A percentile compares a stretch with the other conserved stretches of the same genome.
These are phyloP conservation scores for Syrista parreyssii DNA, from an alignment of 2,888 invertebrate species.

Conservation along the genomic window DNA sequence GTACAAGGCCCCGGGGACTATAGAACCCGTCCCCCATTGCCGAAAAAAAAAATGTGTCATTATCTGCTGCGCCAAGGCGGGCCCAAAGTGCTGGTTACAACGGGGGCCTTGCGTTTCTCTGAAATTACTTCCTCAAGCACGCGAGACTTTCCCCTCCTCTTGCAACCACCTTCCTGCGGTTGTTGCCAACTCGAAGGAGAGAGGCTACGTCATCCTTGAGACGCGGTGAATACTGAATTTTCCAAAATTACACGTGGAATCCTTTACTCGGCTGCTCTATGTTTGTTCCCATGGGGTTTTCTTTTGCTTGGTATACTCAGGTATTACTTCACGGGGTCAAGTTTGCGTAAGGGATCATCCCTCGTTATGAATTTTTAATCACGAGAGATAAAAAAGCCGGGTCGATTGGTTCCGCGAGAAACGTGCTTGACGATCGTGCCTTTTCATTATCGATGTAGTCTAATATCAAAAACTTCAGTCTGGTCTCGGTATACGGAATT, in stretches of 20 bases:
- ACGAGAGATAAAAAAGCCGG: neutral
- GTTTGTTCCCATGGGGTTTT: neutral
- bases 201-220: neutral
- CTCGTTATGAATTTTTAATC: neutral
- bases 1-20: neutral
- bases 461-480: neutral
- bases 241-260: neutral
- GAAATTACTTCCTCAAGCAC: conserved; percentile 34
- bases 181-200: neutral
- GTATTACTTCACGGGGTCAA: neutral
- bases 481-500: neutral
- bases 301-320: neutral
- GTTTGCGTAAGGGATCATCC: neutral
- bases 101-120: conserved; percentile 26
- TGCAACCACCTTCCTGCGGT: neutral
- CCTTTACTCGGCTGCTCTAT: neutral
- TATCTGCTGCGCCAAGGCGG: conserved; percentile 3
- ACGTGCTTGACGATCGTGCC: neutral
- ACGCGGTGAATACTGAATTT: neutral
- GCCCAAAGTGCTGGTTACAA: conserved; percentile 23
- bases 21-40: neutral
- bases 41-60: conserved; percentile 3
- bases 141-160: conserved; percentile 13
- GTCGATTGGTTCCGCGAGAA: neutral
- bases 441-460: neutral